These are phyloP conservation scores for Phoebastria nigripes DNA, from an alignment of 2,797 vertebrate genomes.

Conservation along the genomic window DNA sequence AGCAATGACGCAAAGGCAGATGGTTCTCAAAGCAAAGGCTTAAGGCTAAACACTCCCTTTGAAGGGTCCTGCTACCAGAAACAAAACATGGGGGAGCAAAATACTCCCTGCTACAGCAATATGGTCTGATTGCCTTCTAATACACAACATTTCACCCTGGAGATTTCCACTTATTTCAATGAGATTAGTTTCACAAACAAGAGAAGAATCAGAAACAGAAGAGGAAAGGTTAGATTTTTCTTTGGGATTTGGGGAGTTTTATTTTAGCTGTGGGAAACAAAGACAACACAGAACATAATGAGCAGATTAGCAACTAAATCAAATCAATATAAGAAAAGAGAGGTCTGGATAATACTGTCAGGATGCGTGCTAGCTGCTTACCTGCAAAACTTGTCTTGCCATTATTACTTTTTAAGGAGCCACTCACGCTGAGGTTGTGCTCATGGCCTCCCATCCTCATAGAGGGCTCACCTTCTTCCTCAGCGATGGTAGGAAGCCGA, in stretches of 20 bases:
- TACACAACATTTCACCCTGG: not conserved
- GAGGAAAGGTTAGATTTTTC: not conserved
- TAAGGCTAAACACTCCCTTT: conserved; percentile 45
- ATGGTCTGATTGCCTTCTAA: not conserved
- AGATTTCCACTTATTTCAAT: not conserved
- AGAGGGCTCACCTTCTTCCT: conserved; percentile 73
- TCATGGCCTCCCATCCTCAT: conserved; percentile 11
- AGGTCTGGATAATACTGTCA: not conserved
- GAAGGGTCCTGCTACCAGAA: conserved; percentile 53
- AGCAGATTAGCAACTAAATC: conserved; percentile 25
- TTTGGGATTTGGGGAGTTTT: not conserved
- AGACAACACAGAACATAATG: not conserved
- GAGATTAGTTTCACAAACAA: not conserved
- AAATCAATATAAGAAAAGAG: conserved; percentile 17
- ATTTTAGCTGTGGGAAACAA: not conserved
- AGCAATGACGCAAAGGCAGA: conserved; percentile 66
- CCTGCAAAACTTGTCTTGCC: conserved; percentile 49
- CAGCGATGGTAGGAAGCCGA: conserved; percentile 73
- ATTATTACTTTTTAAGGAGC: conserved; percentile 61
- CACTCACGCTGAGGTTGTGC: conserved; percentile 31
- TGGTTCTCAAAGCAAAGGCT: conserved; percentile 67
- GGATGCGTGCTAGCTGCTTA: conserved; percentile 49
- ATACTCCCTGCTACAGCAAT: not conserved
- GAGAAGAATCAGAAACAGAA: not conserved
- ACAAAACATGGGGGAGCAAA: not conserved